Conservation (phyloP, 2,797 vertebrate species). For the Lithobates sylvaticus region DNA sequence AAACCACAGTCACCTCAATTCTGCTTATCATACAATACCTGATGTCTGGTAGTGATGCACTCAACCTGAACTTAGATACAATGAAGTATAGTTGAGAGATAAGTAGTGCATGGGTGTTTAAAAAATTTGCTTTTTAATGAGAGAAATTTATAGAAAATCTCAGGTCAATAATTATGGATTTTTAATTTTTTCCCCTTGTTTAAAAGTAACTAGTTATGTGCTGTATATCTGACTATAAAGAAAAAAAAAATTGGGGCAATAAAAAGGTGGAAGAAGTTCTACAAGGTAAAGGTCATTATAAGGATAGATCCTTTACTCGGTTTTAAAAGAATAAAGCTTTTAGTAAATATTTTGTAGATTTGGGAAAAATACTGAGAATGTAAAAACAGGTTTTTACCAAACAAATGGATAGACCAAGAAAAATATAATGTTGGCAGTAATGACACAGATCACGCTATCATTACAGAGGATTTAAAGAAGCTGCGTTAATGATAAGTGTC, state of each 20-base stretch:
- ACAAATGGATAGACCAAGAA: neutral
- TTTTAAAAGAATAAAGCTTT: neutral
- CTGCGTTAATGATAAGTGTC: neutral
- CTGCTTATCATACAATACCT: too few species aligned
- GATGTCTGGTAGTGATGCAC: neutral
- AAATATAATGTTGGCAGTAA: neutral
- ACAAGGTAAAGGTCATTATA: neutral
- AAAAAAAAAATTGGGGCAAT: too few species aligned
- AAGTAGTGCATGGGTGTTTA: neutral
- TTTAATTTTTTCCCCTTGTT: neutral
- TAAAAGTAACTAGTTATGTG: too few species aligned
- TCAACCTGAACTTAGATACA: neutral
- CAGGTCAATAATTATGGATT: neutral
- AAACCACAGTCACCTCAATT: too few species aligned
- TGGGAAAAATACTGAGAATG: neutral
- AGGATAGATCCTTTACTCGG: neutral
- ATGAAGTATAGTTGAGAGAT: neutral
- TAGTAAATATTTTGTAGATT: neutral
- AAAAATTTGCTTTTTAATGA: too few species aligned
- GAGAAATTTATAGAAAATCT: neutral
- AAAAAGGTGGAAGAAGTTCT: neutral
- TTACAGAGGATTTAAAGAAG: neutral
- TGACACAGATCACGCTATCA: neutral
- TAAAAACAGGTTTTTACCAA: neutral
- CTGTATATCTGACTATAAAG: neutral